Percentiles rank a stretch among this genome's conserved stretches.
These are phyloP conservation scores for Drosophila cognata DNA, from an alignment of 2,888 invertebrate genomes.

Conservation along the genomic window DNA sequence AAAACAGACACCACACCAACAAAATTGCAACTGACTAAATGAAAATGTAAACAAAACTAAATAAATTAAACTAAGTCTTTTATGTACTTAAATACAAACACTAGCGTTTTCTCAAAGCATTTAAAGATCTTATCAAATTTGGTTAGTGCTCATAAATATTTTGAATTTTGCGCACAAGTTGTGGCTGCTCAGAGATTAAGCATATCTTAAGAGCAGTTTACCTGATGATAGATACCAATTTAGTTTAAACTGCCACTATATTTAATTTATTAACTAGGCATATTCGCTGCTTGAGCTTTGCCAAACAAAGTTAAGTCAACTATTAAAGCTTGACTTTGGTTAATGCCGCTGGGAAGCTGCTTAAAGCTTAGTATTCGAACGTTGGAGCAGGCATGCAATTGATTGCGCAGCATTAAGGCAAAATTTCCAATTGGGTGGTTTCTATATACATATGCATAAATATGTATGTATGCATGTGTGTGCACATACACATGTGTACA, in stretches of 20 bases:
- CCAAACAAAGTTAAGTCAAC: neutral
- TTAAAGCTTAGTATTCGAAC: constrained; percentile 49
- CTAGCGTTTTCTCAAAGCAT: neutral
- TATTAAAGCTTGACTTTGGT: constrained; percentile 36
- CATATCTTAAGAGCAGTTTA: neutral
- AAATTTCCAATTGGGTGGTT: constrained; percentile 74
- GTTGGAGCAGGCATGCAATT: constrained; percentile 41
- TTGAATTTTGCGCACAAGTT: neutral
- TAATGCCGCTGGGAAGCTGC: constrained; percentile 8
- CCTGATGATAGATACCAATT: neutral
- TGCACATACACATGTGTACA: constrained; percentile 20
- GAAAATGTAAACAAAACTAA: neutral
- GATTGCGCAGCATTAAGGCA: constrained; percentile 69
- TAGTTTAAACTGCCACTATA: neutral
- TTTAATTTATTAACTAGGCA: neutral
- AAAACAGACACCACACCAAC: neutral
- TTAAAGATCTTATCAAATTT: neutral
- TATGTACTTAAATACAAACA: neutral
- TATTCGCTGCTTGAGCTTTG: neutral
- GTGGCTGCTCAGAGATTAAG: neutral
- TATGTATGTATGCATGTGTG: constrained; percentile 11
- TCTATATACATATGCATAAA: constrained; percentile 10
- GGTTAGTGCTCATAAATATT: neutral
- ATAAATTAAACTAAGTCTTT: neutral
- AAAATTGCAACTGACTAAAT: neutral